Conservation (phyloP, 2,113 vertebrate genomes). For the Aegithalos caudatus region DNA sequence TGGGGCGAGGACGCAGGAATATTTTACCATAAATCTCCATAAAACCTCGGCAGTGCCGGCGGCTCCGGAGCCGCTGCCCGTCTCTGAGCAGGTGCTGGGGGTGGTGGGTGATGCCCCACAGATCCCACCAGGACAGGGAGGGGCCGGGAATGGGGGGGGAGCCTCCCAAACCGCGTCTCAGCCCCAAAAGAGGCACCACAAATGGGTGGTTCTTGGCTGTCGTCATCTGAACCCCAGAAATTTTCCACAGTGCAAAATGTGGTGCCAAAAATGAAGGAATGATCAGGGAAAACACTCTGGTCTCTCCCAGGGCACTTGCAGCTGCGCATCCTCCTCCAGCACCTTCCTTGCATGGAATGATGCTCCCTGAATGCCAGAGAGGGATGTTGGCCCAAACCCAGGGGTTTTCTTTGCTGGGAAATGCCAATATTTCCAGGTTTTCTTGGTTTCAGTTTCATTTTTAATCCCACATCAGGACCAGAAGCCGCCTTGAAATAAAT, state of each 20-base stretch:
- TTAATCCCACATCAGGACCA: not conserved
- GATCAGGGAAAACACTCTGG: rapidly evolving
- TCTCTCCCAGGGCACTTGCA: not conserved
- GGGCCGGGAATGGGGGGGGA: not conserved
- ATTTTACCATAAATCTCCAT: conserved; percentile 69
- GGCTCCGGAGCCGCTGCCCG: not conserved
- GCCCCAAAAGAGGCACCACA: not conserved
- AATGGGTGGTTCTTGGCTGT: not conserved
- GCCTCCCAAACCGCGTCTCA: not conserved
- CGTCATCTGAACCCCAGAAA: rapidly evolving
- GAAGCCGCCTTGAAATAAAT: not conserved
- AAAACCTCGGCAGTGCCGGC: not conserved
- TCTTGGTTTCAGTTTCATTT: not conserved
- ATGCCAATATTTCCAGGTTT: not conserved
- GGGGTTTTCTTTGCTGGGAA: not conserved
- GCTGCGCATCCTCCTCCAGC: not conserved
- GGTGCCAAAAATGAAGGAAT: not conserved
- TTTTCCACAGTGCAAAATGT: not conserved
- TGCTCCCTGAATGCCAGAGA: not conserved
- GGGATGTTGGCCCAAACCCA: rapidly evolving
- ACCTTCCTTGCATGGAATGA: rapidly evolving
- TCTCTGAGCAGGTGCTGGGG: not conserved
- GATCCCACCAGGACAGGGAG: not conserved
- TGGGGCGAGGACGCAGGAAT: conserved; percentile 38
- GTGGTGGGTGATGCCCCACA: not conserved